Evolutionary conservation across 2,888 invertebrate species (phyloP).

Genomic region (Mermis nigrescens): DNA sequence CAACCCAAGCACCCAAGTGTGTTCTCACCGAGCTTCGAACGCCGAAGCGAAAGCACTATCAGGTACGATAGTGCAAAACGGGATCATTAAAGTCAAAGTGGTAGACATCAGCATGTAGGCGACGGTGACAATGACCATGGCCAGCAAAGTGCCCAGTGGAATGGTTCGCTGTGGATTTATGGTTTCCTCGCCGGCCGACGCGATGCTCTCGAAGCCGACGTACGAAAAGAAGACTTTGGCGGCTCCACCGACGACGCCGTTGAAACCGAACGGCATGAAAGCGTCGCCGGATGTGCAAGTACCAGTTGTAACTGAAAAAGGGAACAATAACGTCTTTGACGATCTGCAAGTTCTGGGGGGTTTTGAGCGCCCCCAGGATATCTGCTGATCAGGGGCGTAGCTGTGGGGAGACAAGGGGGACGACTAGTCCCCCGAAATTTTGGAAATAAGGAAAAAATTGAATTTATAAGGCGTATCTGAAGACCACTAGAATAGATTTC

Average conservation of each 20-base stretch:
- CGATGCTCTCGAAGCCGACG: constrained; percentile 35
- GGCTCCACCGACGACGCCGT: constrained; percentile 27
- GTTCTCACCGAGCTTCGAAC: constrained; percentile 41
- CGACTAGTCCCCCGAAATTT: too few relatives aligned
- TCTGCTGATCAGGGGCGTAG: too few relatives aligned
- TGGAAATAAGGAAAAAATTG: too few relatives aligned
- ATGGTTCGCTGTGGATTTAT: constrained; percentile 29
- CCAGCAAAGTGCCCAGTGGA: constrained; percentile 25
- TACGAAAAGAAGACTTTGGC: constrained; percentile 33
- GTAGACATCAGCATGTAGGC: constrained; percentile 69
- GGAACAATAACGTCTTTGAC: too few relatives aligned
- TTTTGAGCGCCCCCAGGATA: too few relatives aligned
- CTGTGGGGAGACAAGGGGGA: too few relatives aligned
- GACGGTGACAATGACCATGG: constrained; percentile 9
- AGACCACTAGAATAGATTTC: too few relatives aligned
- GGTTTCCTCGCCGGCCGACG: constrained; percentile 36
- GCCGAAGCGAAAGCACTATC: constrained; percentile 44
- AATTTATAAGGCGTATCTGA: too few relatives aligned
- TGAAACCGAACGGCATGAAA: constrained; percentile 35
- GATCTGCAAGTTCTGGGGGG: too few relatives aligned
- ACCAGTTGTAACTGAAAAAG: too few relatives aligned
- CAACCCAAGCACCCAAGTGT: too few relatives aligned
- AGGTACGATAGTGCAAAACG: constrained; percentile 37
- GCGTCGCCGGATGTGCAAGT: constrained; percentile 31
- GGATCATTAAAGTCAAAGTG: constrained; percentile 79